Conservation (phyloP, 2,888 invertebrate genomes). For the Apoda limacodes region DNA sequence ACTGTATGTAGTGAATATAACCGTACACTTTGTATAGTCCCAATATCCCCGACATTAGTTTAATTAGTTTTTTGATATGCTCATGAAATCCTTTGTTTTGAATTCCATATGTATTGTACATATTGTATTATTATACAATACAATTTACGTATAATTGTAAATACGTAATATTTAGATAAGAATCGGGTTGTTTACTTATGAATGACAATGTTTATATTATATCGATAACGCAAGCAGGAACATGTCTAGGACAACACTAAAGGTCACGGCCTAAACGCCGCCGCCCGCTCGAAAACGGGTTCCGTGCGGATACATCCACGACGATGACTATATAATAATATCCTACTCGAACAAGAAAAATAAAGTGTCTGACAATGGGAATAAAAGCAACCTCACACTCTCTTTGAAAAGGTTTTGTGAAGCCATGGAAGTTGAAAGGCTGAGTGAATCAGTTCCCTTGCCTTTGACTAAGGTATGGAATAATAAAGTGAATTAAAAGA, state of each 20-base stretch:
- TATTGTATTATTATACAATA: too few species aligned
- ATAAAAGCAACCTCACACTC: constrained; percentile 32
- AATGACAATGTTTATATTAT: constrained; percentile 2
- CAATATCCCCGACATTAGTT: too few species aligned
- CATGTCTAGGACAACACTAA: constrained; percentile 31
- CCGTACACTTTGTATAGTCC: too few species aligned
- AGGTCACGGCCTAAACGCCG: constrained; percentile 63
- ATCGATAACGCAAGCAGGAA: constrained; percentile 25
- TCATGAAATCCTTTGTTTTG: too few species aligned
- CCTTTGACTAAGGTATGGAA: constrained; percentile 26
- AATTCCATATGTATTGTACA: too few species aligned
- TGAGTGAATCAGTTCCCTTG: constrained; percentile 22
- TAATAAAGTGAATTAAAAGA: constrained; percentile 23
- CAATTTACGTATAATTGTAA: too few species aligned
- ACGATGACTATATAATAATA: constrained; percentile 54
- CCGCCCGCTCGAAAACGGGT: constrained; percentile 45
- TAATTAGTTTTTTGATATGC: too few species aligned
- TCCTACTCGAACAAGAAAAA: constrained; percentile 35
- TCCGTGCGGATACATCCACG: constrained; percentile 40
- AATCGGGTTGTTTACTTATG: too few species aligned
- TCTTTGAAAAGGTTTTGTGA: constrained; percentile 26
- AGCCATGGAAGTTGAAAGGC: constrained; percentile 18
- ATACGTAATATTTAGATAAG: too few species aligned
- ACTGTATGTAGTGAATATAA: too few species aligned
- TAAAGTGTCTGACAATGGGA: constrained; percentile 34